These are phyloP conservation scores for Lepisosteus osseus DNA, from an alignment of 2,113 vertebrate species.

Conservation along the genomic window DNA sequence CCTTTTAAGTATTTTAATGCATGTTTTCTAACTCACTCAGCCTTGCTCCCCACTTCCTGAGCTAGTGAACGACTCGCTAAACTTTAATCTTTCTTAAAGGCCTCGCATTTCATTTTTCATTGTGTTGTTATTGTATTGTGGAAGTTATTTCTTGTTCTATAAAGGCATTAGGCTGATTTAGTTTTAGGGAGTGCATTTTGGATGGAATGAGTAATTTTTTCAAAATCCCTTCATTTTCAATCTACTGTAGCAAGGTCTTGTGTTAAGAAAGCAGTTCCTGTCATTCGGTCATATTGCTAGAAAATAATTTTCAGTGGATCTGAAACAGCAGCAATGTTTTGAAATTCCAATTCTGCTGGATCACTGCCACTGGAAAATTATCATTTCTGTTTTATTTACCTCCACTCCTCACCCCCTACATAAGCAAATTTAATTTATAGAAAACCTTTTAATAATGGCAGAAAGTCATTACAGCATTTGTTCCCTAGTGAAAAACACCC, in stretches of 20 bases:
- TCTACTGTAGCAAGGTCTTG: too few species aligned
- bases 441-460: constrained; percentile 35
- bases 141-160: too few species aligned
- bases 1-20: too few species aligned
- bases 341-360: constrained; percentile 14
- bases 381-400: constrained; percentile 26
- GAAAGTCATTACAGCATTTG: constrained; percentile 33
- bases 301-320: neutral
- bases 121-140: too few species aligned
- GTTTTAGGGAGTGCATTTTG: too few species aligned
- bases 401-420: constrained; percentile 5
- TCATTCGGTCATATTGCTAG: too few species aligned
- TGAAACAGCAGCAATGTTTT: neutral
- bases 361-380: constrained; percentile 15
- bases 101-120: too few species aligned
- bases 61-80: neutral
- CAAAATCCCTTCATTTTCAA: too few species aligned
- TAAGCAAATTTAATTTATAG: constrained; percentile 23
- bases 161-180: too few species aligned
- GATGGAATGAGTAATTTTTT: too few species aligned
- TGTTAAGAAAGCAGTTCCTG: too few species aligned
- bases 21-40: neutral
- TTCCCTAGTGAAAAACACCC: constrained; percentile 26
- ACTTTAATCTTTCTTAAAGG: too few species aligned
- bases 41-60: neutral